These are phyloP conservation scores for Trachops cirrhosus DNA, from an alignment of 2,797 vertebrate genomes.

Conservation along the genomic window DNA sequence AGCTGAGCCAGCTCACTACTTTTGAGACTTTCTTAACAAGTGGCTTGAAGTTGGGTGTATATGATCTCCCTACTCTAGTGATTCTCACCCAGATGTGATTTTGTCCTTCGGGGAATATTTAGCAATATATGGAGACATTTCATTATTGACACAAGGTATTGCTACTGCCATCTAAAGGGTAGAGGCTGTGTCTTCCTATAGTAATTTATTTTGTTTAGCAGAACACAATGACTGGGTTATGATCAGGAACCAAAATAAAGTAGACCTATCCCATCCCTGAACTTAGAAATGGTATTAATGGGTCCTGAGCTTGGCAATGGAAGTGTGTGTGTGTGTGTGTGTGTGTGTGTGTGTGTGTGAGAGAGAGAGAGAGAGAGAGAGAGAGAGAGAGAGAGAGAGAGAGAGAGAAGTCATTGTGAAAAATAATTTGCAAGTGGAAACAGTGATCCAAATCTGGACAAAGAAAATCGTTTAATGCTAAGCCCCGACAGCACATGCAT, in stretches of 20 bases:
- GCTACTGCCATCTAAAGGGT: not conserved
- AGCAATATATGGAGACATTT: not conserved
- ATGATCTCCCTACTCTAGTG: not conserved
- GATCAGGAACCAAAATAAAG: not conserved
- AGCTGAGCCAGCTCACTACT: conserved; percentile 28
- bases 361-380: not conserved
- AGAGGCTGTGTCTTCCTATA: not conserved
- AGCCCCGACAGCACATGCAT: not conserved
- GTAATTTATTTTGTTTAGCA: conserved; percentile 17
- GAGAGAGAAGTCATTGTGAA: not conserved
- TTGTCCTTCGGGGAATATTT: not conserved
- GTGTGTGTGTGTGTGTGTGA: not conserved
- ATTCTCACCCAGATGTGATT: not conserved
- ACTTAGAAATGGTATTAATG: conserved; percentile 11
- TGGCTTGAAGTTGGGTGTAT: conserved; percentile 23
- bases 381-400: not conserved
- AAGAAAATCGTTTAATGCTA: conserved; percentile 48
- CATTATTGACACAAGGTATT: not conserved
- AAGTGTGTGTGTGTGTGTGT: not conserved
- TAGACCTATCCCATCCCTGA: conserved; percentile 6
- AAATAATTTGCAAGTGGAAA: conserved; percentile 59
- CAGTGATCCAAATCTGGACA: conserved; percentile 45
- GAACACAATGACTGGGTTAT: conserved; percentile 43
- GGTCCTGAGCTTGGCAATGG: conserved; percentile 8
- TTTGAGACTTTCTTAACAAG: conserved; percentile 20